These are phyloP conservation scores for Auanema sp. DNA, from an alignment of 2,888 invertebrate genomes.

Conservation along the genomic window DNA sequence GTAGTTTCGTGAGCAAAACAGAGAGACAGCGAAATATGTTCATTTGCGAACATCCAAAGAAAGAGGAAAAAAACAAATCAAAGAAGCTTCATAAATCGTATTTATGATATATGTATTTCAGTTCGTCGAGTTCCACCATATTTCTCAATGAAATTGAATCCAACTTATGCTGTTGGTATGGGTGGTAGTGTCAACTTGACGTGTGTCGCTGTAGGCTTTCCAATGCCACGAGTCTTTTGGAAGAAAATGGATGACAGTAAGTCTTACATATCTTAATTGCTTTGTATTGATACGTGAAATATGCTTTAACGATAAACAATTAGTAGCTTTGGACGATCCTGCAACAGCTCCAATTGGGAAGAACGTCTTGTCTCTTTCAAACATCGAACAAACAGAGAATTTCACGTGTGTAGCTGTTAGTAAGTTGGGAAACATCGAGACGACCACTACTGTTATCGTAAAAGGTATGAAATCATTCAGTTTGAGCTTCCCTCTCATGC, in stretches of 20 bases:
- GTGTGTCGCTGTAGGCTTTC: constrained; percentile 95
- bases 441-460: constrained; percentile 82
- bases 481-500: not conserved
- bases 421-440: constrained; percentile 87
- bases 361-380: constrained; percentile 82
- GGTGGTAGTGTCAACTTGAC: constrained; percentile 88
- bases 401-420: constrained; percentile 96
- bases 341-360: constrained; percentile 69
- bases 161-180: constrained; percentile 84
- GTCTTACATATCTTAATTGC: not conserved
- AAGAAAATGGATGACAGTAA: constrained; percentile 37
- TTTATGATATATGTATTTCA: constrained; percentile 65
- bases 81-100: not conserved
- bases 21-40: constrained; percentile 3
- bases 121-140: constrained; percentile 92
- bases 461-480: constrained; percentile 74
- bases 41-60: not conserved
- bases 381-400: constrained; percentile 86
- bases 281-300: not conserved
- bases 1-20: not conserved
- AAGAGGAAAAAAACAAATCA: not conserved
- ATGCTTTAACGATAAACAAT: constrained; percentile 3
- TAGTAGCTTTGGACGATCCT: constrained; percentile 49
- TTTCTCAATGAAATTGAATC: constrained; percentile 87
- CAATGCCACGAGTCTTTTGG: constrained; percentile 91